Evolutionary conservation across 2,888 invertebrate genomes (phyloP).

Genomic region (Eupithecia tripunctaria): DNA sequence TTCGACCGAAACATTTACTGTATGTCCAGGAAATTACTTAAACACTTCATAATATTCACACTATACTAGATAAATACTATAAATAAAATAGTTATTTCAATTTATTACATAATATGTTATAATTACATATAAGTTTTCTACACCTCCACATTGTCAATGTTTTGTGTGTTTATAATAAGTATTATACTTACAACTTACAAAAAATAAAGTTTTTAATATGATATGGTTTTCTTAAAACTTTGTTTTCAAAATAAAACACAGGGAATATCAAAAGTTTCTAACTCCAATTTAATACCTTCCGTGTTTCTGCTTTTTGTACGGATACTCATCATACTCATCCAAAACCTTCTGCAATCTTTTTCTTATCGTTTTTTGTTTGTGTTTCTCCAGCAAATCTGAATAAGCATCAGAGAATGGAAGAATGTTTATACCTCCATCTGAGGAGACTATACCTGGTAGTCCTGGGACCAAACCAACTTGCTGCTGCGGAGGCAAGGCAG

Average conservation of each 20-base stretch:
- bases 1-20: background rate
- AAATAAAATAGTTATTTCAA: background rate
- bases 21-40: background rate
- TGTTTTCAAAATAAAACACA: background rate
- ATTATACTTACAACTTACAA: slow-evolving; percentile 11
- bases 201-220: slow-evolving; percentile 34
- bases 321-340: slow-evolving; percentile 49
- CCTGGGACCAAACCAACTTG: slow-evolving; percentile 67
- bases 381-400: slow-evolving; percentile 66
- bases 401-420: slow-evolving; percentile 75
- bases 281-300: background rate
- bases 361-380: slow-evolving; percentile 65
- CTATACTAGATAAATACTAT: background rate
- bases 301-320: slow-evolving; percentile 18
- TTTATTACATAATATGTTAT: slow-evolving; percentile 14
- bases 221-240: background rate
- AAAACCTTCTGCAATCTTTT: slow-evolving; percentile 58
- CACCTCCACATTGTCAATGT: slow-evolving; percentile 12
- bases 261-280: background rate
- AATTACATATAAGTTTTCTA: slow-evolving; percentile 18
- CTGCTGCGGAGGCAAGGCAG: slow-evolving; percentile 27
- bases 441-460: slow-evolving; percentile 64
- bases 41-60: background rate
- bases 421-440: slow-evolving; percentile 72
- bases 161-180: slow-evolving; percentile 20